A percentile compares a stretch with the other conserved stretches of the same genome.
phyloP scores from a whole-genome alignment of 2,113 vertebrate genomes.

The Vireo altiloquus region DNA sequence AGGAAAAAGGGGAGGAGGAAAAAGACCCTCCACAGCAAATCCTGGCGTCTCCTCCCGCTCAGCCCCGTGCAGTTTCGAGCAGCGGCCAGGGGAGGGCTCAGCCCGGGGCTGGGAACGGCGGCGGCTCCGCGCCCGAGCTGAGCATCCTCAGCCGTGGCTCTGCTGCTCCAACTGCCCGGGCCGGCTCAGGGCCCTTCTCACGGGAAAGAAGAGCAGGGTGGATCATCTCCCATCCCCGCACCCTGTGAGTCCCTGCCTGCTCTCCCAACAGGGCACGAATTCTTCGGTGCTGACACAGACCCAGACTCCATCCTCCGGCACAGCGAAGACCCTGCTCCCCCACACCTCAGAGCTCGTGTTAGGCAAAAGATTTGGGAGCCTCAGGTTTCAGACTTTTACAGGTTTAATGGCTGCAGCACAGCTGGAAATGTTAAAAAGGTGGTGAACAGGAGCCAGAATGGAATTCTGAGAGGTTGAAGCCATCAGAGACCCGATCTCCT shows the following conservation, averaged over 20 bases:
- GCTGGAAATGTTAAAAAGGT: not conserved
- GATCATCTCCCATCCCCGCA: not conserved
- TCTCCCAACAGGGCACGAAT: fast-evolving
- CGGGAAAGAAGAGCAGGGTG: fast-evolving
- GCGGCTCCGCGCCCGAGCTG: no score
- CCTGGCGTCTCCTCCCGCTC: fast-evolving
- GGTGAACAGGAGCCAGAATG: not conserved
- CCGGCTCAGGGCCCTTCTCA: no score
- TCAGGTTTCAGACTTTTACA: not conserved
- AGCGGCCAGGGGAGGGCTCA: not conserved
- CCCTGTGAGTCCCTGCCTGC: not conserved
- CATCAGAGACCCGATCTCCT: not conserved
- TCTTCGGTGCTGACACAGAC: not conserved
- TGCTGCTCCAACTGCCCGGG: no score
- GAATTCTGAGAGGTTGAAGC: not conserved
- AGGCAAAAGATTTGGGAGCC: not conserved
- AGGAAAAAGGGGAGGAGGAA: fast-evolving
- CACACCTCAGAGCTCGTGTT: not conserved
- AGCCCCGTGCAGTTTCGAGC: not conserved
- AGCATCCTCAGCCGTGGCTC: not conserved
- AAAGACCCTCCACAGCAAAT: not conserved
- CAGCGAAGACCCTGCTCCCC: not conserved
- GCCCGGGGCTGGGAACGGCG: no score
- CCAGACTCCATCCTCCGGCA: not conserved
- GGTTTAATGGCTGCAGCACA: not conserved